Evolutionary conservation across 64 coral and sea anemone genomes (phyloP).

Genomic region (Montipora capricornis): DNA sequence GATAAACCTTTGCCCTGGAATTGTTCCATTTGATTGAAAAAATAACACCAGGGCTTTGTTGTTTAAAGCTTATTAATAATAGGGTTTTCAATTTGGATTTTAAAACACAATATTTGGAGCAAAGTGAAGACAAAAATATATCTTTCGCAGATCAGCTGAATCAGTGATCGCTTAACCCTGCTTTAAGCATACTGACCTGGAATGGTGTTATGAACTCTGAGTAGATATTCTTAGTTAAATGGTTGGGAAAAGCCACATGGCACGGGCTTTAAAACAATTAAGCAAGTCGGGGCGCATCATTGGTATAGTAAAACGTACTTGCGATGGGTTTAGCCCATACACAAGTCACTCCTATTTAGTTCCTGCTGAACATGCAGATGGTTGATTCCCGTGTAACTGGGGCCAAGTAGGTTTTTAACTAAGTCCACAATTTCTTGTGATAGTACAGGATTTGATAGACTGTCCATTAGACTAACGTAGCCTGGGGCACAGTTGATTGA

Average conservation of each 20-base stretch:
- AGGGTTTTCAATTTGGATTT: too few species aligned
- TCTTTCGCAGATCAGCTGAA: too few species aligned
- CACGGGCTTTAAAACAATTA: not conserved
- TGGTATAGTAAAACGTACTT: constrained; percentile 18
- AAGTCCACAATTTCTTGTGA: not conserved
- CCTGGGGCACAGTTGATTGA: constrained; percentile 3
- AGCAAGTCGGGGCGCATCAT: not conserved
- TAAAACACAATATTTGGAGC: too few species aligned
- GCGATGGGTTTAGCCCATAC: not conserved
- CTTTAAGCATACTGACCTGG: too few species aligned
- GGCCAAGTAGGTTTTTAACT: not conserved
- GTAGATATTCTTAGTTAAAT: too few species aligned
- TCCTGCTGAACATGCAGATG: not conserved
- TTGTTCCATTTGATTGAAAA: not conserved
- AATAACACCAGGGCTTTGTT: too few species aligned
- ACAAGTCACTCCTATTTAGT: not conserved
- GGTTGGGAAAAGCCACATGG: not conserved
- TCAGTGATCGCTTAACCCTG: too few species aligned
- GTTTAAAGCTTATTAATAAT: too few species aligned
- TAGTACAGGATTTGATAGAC: constrained; percentile 5
- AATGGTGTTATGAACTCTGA: too few species aligned
- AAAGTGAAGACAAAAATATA: too few species aligned
- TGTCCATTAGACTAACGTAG: constrained; percentile 21
- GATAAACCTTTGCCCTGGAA: not conserved
- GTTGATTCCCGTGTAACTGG: not conserved